Percentiles rank a stretch among this genome's conserved stretches.
phyloP scores from a whole-genome alignment of 2,113 vertebrate genomes.

The Grammomys surdaster region DNA sequence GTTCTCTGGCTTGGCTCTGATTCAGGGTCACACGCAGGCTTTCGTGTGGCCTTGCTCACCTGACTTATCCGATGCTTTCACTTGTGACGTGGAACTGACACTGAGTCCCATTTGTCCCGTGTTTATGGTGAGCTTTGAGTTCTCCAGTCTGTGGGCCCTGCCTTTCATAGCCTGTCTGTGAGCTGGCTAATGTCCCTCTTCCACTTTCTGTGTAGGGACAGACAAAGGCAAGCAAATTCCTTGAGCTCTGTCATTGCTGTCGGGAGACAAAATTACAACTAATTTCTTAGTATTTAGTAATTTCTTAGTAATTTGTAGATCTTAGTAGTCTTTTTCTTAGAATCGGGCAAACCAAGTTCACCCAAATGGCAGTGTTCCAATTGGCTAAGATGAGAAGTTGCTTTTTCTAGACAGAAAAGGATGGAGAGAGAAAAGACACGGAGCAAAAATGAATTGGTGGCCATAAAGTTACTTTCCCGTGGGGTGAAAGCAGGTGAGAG shows the following conservation, averaged over 20 bases:
- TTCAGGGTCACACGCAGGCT: accelerated
- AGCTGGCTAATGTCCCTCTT: accelerated
- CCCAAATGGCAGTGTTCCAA: too few relatives aligned
- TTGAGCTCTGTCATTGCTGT: accelerated
- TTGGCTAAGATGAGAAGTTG: background rate
- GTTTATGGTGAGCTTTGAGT: background rate
- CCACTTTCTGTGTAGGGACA: background rate
- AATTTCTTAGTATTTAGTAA: background rate
- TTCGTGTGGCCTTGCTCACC: background rate
- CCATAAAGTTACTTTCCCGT: background rate
- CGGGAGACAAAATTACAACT: background rate
- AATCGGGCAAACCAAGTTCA: background rate
- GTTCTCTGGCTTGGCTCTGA: background rate
- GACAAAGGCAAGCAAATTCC: background rate
- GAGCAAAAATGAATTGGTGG: background rate
- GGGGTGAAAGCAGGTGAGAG: background rate
- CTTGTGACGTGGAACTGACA: background rate
- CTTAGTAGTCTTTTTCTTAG: background rate
- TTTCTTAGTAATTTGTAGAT: too few relatives aligned
- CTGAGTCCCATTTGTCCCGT: background rate
- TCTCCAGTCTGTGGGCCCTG: background rate
- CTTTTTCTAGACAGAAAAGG: background rate
- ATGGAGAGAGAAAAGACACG: background rate
- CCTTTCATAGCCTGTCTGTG: background rate
- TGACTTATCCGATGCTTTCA: background rate